Base-by-base conservation (phyloP, 2,113 vertebrate species). In the Gasterosteus aculeatus region DNA sequence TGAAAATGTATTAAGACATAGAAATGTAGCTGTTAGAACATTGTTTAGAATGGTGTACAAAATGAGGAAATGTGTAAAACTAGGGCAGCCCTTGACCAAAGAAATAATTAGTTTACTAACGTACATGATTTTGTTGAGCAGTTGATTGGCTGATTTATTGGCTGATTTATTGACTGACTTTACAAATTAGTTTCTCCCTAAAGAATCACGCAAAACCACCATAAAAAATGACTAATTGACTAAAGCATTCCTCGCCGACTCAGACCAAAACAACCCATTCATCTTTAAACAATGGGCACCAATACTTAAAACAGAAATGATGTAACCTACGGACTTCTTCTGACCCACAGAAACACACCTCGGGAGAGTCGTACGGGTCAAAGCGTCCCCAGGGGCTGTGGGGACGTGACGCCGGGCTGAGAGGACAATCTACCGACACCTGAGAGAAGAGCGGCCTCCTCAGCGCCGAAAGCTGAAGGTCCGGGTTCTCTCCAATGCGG, bases 311-410 rank as follows among this genome's bases (percentile, higher is more conserved):
- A n/a, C 29, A 72, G 12, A 61, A 47, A 68, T 61, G 1, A 33
- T 57, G 10, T n/a, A 19, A 16, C 18, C 38, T 19, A 7, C 2
- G 9, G 63, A 41, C 41, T 29, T 63, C 22, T 42, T 42, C 39
- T 63, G n/a, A 63, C 60, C n/a, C 7, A 44, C 7, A 59, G 11
- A 72, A 41, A 71, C 83, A 22, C 14, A 92, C 92, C 88, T 93
- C 92, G 54, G 87, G 78, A 75, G 83, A 91, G 79, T 92, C 90
- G 1, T 92, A 90, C 2, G 90, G 87, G 61, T 92, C 89, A 38
- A 87, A 85, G n/a, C 69, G 58, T n/a, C 85, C 82, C 92, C 92
- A 91, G 10, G 90, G 88, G 70, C 90, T 89, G 4, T 18, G 87
- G 2, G 90, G 90, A 59, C 88, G 86, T 0, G 87, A 92, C 39